Evolutionary conservation across 2,888 invertebrate species (phyloP), one percentile per base, ranked within the genome.

Genomic region (Allolobophora icterica): DNA sequence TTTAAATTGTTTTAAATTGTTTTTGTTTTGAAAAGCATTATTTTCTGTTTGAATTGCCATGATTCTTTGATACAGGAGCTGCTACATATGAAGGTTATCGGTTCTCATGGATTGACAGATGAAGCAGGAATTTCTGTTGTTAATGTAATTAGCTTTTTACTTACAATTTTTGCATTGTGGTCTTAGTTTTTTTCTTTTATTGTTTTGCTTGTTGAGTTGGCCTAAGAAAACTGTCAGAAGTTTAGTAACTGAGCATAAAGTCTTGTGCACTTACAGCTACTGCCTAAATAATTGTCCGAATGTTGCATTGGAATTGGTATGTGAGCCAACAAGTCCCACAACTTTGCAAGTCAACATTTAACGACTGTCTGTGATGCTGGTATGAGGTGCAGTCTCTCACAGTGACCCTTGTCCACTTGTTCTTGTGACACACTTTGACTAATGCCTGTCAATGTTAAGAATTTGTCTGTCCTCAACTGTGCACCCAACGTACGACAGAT

Each of bases 71-170:
- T 89, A 35, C 89, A 89, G 89, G 89, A 89, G 89, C n/a, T 45
- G 89, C 34, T 89, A 35, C 89, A 87, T 38, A 87, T 35, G 34
- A 87, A 87, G 35, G 15, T 87, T 24, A 87, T 87, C 35, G 87
- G 87, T 87, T 35, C 87, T 34, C 87, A 34, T 87, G 87, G 87
- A 89, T 42, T 89, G 89, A 89, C 52, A 33, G 89, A 90, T 90
- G 90, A 90, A 83, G 87, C 87, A n/a, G 87, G 87, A 84, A 35
- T 90, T 24, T 84, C 90, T 21, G 58, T 87, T 34, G 90, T 42
- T 84, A 90, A 90, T 42, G 90, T 84, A 87, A 84, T 84, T 34
- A 24, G 30, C n/a, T 38, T 89, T 89, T 89, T 4, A 33, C 24
- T 19, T 38, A 34, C 42, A 84, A 17, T 38, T 35, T 90, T 24